Evolutionary conservation across 1,140 invertebrate genomes (phyloP).

Genomic region (Capitella teleta): DNA sequence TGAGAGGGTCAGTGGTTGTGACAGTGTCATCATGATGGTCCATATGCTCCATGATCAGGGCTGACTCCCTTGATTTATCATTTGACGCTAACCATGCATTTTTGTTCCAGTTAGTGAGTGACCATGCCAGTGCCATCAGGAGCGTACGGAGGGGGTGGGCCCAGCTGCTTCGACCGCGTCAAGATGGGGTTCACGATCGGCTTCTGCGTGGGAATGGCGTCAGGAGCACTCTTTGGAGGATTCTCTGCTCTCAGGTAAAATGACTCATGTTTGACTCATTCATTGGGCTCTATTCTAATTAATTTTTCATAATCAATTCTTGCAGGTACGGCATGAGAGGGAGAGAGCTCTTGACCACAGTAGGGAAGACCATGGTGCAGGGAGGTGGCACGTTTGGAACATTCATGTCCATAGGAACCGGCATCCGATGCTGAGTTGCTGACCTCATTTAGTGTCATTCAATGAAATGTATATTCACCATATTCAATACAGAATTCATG

Average conservation of each 20-base stretch:
- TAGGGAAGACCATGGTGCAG: conserved; percentile 93
- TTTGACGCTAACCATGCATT: too few relatives aligned
- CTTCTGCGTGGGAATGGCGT: conserved; percentile 89
- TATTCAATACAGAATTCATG: too few relatives aligned
- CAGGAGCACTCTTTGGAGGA: conserved; percentile 86
- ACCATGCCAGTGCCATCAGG: conserved; percentile 19
- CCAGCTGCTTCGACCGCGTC: conserved; percentile 83
- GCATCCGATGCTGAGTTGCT: conserved; percentile 50
- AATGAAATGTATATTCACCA: too few relatives aligned
- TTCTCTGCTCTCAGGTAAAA: conserved; percentile 87
- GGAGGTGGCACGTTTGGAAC: conserved; percentile 93
- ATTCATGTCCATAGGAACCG: conserved; percentile 68
- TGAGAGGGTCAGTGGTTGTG: too few relatives aligned
- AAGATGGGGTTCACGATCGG: conserved; percentile 89
- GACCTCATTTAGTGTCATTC: too few relatives aligned
- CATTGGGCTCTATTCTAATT: not conserved
- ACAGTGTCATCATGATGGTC: too few relatives aligned
- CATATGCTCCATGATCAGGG: too few relatives aligned
- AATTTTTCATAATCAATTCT: conserved; percentile 13
- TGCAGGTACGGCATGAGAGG: conserved; percentile 80
- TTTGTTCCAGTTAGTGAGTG: too few relatives aligned
- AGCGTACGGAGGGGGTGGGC: conserved; percentile 41
- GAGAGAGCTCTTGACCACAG: conserved; percentile 75
- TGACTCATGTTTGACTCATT: too few relatives aligned
- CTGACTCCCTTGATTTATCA: not conserved